Conservation (phyloP, 2,888 invertebrate species). For the Cristatella mucedo region DNA sequence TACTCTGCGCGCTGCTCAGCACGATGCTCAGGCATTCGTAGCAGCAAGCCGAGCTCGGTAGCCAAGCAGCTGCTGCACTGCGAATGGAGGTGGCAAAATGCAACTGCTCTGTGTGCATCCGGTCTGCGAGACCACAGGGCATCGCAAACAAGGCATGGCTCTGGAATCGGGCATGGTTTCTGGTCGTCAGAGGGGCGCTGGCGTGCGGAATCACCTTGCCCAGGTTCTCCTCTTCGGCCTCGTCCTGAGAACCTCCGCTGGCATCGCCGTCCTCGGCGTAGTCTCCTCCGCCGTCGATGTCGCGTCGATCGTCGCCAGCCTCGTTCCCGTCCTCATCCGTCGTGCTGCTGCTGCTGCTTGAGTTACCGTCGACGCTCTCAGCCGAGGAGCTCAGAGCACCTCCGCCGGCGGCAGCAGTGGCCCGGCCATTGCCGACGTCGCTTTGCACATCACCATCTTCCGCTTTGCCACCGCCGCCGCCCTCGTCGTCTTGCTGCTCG, state of each 20-base stretch:
- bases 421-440: conserved; percentile 7
- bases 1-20: too few relatives aligned
- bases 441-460: conserved; percentile 6
- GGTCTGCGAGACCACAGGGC: too few relatives aligned
- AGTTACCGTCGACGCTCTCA: neutral
- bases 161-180: too few relatives aligned
- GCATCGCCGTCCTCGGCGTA: conserved; percentile 5
- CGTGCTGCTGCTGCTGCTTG: neutral
- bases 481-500: neutral
- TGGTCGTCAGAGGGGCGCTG: too few relatives aligned
- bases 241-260: conserved; percentile 9
- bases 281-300: conserved; percentile 11
- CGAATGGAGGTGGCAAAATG: too few relatives aligned
- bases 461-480: conserved; percentile 1
- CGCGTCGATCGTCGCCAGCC: conserved; percentile 14
- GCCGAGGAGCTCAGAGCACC: neutral
- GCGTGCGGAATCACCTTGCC: too few relatives aligned
- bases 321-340: neutral
- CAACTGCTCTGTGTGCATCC: too few relatives aligned
- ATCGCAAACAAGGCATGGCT: too few relatives aligned
- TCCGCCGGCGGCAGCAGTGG: conserved; percentile 1
- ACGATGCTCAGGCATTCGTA: too few relatives aligned
- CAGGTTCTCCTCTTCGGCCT: conserved; percentile 16
- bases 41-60: too few relatives aligned
- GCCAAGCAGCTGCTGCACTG: too few relatives aligned